Percentiles rank a stretch among this genome's conserved stretches.
phyloP scores from a whole-genome alignment of 1,140 invertebrate genomes.

The Ceratina calcarata region DNA sequence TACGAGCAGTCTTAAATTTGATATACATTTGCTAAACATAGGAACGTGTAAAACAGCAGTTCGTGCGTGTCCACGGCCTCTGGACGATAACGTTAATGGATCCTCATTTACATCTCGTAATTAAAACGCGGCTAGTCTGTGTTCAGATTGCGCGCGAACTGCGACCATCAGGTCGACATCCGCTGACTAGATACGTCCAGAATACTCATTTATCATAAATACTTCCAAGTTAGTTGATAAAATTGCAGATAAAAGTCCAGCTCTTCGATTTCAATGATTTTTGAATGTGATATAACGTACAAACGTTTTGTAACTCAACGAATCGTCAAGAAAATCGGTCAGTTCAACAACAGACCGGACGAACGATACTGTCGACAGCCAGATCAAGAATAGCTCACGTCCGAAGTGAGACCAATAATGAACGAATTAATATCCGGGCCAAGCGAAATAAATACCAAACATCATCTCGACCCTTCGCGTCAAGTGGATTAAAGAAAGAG shows the following conservation, averaged over 20 bases:
- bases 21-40: slow-evolving; percentile 69
- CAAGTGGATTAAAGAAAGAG: slow-evolving; percentile 1
- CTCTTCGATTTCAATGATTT: too few species aligned
- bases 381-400: background rate
- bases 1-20: slow-evolving; percentile 60
- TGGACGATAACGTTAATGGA: slow-evolving; percentile 64
- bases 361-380: background rate
- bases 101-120: slow-evolving; percentile 66
- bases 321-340: background rate
- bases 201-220: slow-evolving; percentile 30
- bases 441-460: slow-evolving; percentile 20
- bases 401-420: background rate
- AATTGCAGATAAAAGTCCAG: too few species aligned
- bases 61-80: slow-evolving; percentile 29
- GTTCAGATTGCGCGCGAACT: slow-evolving; percentile 43
- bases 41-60: slow-evolving; percentile 32
- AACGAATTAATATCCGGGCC: slow-evolving; percentile 9
- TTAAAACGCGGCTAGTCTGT: slow-evolving; percentile 39
- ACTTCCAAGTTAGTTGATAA: background rate
- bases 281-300: background rate
- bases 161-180: slow-evolving; percentile 37
- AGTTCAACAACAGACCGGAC: slow-evolving; percentile 10
- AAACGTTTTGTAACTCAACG: background rate
- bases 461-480: background rate
- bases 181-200: slow-evolving; percentile 16